Conservation (phyloP, 2,888 invertebrate species). For the Fabriciana adippe region DNA sequence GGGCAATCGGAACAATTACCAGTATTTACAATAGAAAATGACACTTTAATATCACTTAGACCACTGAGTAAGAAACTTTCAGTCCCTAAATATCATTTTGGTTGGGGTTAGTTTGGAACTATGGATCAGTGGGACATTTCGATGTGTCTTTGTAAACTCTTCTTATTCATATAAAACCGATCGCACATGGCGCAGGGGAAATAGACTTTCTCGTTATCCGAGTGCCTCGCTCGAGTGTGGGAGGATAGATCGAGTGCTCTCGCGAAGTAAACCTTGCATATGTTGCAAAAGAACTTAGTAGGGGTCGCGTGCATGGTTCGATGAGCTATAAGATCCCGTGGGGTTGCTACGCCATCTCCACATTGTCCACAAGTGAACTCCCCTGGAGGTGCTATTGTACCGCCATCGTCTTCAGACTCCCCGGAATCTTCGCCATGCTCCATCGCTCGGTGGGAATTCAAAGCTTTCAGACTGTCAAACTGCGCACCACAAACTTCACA, state of each 20-base stretch:
- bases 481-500: slow-evolving; percentile 84
- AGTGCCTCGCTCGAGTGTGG: slow-evolving; percentile 76
- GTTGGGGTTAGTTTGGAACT: slow-evolving; percentile 6
- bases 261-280: slow-evolving; percentile 81
- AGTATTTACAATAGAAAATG: slow-evolving; percentile 42
- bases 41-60: slow-evolving; percentile 36
- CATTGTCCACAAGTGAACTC: slow-evolving; percentile 81
- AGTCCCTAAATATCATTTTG: slow-evolving; percentile 14
- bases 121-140: slow-evolving; percentile 75
- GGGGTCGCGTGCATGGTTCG: slow-evolving; percentile 78
- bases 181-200: slow-evolving; percentile 83
- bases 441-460: slow-evolving; percentile 82
- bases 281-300: slow-evolving; percentile 81
- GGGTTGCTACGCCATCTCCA: slow-evolving; percentile 79
- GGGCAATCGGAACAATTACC: slow-evolving; percentile 26
- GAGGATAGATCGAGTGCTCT: slow-evolving; percentile 72
- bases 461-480: slow-evolving; percentile 81
- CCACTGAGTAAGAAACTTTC: slow-evolving; percentile 8
- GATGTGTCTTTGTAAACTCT: slow-evolving; percentile 80
- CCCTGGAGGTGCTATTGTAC: slow-evolving; percentile 62
- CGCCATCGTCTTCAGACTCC: slow-evolving; percentile 69
- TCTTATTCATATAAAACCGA: slow-evolving; percentile 80
- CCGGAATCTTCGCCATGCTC: slow-evolving; percentile 78
- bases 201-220: slow-evolving; percentile 78
- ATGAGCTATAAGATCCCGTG: slow-evolving; percentile 81